phyloP scores from a whole-genome alignment of 2,888 invertebrate species.

The Ectemnius continuus region DNA sequence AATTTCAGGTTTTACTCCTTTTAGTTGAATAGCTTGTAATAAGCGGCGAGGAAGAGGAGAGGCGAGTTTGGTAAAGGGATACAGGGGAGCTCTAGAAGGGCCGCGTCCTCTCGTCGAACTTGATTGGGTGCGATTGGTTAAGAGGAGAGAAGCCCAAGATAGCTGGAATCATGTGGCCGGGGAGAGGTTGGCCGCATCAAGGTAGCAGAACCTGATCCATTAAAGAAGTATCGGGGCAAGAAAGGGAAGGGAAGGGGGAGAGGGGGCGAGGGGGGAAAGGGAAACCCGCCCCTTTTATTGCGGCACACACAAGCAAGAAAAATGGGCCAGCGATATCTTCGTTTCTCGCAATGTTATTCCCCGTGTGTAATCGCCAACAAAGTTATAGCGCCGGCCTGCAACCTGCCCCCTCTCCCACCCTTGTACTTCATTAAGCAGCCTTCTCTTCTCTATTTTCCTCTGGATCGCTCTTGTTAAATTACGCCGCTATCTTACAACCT shows the following conservation, averaged over 20 bases:
- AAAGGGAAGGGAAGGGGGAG: neutral
- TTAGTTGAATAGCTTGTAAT: conserved; percentile 59
- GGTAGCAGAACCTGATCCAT: conserved; percentile 62
- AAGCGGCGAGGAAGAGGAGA: conserved; percentile 51
- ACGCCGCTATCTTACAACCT: neutral
- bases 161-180: conserved; percentile 22
- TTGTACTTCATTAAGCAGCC: too few species aligned
- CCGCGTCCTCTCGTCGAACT: conserved; percentile 37
- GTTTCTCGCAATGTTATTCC: conserved; percentile 39
- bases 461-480: conserved; percentile 39
- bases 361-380: conserved; percentile 43
- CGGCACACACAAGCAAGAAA: conserved; percentile 24
- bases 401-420: too few species aligned
- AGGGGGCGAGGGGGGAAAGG: neutral
- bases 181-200: conserved; percentile 48
- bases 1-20: conserved; percentile 56
- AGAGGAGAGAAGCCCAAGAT: conserved; percentile 32
- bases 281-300: conserved; percentile 58
- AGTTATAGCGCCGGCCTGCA: conserved; percentile 22
- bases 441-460: too few species aligned
- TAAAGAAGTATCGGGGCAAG: conserved; percentile 37
- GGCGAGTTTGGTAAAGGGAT: conserved; percentile 5
- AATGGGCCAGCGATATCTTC: conserved; percentile 53
- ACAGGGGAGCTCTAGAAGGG: neutral
- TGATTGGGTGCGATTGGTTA: conserved; percentile 57